These are phyloP conservation scores for Calyptomena viridis DNA, from an alignment of 2,113 vertebrate species.

Conservation along the genomic window DNA sequence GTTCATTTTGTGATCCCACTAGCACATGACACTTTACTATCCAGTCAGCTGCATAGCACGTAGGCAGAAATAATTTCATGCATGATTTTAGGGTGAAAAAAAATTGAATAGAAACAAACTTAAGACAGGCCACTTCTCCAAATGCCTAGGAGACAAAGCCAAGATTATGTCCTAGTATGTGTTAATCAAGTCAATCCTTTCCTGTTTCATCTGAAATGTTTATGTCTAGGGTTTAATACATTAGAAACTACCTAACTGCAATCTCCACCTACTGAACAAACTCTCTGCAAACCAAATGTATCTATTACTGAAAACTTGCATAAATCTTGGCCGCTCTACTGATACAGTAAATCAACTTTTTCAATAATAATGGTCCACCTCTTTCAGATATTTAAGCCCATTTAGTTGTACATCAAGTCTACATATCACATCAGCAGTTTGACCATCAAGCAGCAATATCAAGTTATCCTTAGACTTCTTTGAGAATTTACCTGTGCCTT, in stretches of 20 bases:
- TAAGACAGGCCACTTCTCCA: neutral
- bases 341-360: neutral
- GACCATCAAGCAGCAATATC: neutral
- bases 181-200: neutral
- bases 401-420: neutral
- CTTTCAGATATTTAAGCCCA: neutral
- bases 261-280: neutral
- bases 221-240: neutral
- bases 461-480: neutral
- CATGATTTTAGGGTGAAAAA: neutral
- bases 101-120: neutral
- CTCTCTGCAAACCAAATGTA: neutral
- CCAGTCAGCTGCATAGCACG: neutral
- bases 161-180: neutral
- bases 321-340: neutral
- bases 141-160: neutral
- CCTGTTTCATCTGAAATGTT: neutral
- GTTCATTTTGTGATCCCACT: neutral
- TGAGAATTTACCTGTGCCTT: neutral
- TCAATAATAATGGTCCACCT: neutral
- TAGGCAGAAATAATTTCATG: neutral
- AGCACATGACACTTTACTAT: accelerated
- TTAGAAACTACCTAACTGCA: neutral
- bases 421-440: neutral
- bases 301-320: neutral